A percentile compares a stretch with the other conserved stretches of the same genome.
These are phyloP conservation scores for Zosterops japonicus DNA, from an alignment of 2,113 vertebrate genomes.

Conservation along the genomic window DNA sequence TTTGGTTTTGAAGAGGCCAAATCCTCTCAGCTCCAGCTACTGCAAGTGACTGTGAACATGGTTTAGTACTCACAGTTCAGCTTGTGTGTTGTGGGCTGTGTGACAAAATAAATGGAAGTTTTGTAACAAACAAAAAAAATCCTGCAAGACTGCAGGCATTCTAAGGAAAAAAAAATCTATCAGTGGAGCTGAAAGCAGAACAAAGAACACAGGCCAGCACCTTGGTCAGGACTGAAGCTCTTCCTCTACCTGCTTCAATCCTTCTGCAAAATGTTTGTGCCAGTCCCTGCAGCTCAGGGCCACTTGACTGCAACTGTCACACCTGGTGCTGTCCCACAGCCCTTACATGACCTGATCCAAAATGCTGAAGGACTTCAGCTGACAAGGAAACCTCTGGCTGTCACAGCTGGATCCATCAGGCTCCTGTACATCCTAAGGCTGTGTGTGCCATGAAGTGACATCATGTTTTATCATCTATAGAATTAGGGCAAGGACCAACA, in stretches of 20 bases:
- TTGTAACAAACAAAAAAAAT: not conserved
- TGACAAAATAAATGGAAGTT: not conserved
- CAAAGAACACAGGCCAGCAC: not conserved
- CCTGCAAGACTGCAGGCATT: not conserved
- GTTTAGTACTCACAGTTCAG: not conserved
- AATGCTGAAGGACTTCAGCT: not conserved
- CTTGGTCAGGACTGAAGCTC: not conserved
- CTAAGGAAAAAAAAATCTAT: not conserved
- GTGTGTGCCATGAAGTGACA: not conserved
- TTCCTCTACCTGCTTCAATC: not conserved
- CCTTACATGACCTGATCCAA: not conserved
- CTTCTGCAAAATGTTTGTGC: not conserved
- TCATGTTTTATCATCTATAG: not conserved
- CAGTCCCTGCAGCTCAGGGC: not conserved
- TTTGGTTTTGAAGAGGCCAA: not conserved
- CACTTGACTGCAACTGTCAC: not conserved
- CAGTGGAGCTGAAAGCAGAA: not conserved
- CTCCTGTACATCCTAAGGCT: not conserved
- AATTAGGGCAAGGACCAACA: not conserved
- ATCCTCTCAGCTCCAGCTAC: not conserved
- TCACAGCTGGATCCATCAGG: not conserved
- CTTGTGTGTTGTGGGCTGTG: not conserved
- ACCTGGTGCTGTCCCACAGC: not conserved
- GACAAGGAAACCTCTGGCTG: not conserved
- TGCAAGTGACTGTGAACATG: not conserved